phyloP scores from a whole-genome alignment of 2,888 invertebrate species.

The Prosopocoilus inquinatus region DNA sequence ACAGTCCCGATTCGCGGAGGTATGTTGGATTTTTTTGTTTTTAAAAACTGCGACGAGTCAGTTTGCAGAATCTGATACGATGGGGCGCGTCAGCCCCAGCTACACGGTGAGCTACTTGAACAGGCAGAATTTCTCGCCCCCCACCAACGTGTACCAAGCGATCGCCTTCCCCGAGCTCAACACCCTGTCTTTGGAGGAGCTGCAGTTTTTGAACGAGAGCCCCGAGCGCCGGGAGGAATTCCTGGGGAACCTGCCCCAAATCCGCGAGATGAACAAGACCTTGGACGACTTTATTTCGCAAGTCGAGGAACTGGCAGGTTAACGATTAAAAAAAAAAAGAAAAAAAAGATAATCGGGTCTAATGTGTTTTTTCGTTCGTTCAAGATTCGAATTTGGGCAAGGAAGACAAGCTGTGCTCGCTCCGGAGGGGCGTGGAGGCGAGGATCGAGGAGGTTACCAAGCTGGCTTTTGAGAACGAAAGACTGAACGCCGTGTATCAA shows the following conservation, averaged over 20 bases:
- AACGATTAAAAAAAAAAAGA: slow-evolving; percentile 11
- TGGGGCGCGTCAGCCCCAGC: slow-evolving; percentile 40
- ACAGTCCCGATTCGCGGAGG: slow-evolving; percentile 29
- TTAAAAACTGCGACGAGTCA: slow-evolving; percentile 15
- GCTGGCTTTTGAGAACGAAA: slow-evolving; percentile 69
- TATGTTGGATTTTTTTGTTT: slow-evolving; percentile 10
- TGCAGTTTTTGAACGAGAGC: slow-evolving; percentile 68
- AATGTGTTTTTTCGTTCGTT: slow-evolving; percentile 21
- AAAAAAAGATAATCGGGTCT: no score
- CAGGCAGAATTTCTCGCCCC: slow-evolving; percentile 39
- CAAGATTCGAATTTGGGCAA: slow-evolving; percentile 67
- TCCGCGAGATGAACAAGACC: slow-evolving; percentile 65
- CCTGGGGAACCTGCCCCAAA: slow-evolving; percentile 65
- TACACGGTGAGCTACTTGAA: slow-evolving; percentile 31
- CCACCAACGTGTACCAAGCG: slow-evolving; percentile 33
- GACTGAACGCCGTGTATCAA: slow-evolving; percentile 67
- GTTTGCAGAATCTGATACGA: slow-evolving; percentile 38
- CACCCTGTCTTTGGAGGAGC: slow-evolving; percentile 60
- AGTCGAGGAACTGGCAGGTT: slow-evolving; percentile 69
- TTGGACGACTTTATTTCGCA: slow-evolving; percentile 70
- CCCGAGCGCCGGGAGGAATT: slow-evolving; percentile 72
- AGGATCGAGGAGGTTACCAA: slow-evolving; percentile 68
- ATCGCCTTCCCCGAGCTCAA: slow-evolving; percentile 54
- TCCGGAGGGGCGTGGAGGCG: slow-evolving; percentile 61
- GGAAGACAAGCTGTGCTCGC: slow-evolving; percentile 58